Evolutionary conservation across 2,888 invertebrate species (phyloP), one percentile per base, ranked within the genome.

Genomic region (Hyles lineata): DNA sequence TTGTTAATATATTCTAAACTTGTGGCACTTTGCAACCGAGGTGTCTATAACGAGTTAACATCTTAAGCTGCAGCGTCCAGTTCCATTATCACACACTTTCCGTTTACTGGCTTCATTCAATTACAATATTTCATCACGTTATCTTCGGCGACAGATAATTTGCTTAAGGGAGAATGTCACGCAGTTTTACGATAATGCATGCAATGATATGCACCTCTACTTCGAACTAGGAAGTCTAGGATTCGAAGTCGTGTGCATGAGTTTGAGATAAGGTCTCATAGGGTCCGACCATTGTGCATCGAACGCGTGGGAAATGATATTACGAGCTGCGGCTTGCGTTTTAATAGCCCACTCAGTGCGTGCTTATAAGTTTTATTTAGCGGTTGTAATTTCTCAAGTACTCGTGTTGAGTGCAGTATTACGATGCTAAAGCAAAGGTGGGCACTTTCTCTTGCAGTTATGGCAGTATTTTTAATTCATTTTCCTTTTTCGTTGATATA

Each of bases 171-270:
- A 43, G 21, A 43, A 23, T 43, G 23, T 67, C 63, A 43, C 43
- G 63, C 4, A 43, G 15, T 67, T 67, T 67, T 43, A 67, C 63
- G 43, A n/a, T 71, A 62, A 62, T 71, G 71, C 52, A 58, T 50
- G 17, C 7, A 50, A 43, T 67, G 19, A 55, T 55, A 70, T 29
- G n/a, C 15, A 52, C 23, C 6, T 43, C 50, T 29, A 52, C 21
- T 71, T 50, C 43, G 29, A 6, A 61, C 50, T 61, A 72, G 52
- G 70, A 70, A 67, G 50, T 70, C 25, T 62, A 73, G 43, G 71
- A 59, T 75, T 72, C 74, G 70, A 77, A 76, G 76, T 85, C 85
- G 84, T 87, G 87, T 82, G 83, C 87, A 85, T 86, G 87, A 84
- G 86, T 76, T 75, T 67, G 74, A 74, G 85, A 87, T 88, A 88